Conservation (phyloP, 2,888 invertebrate genomes). For the Machimus atricapillus region DNA sequence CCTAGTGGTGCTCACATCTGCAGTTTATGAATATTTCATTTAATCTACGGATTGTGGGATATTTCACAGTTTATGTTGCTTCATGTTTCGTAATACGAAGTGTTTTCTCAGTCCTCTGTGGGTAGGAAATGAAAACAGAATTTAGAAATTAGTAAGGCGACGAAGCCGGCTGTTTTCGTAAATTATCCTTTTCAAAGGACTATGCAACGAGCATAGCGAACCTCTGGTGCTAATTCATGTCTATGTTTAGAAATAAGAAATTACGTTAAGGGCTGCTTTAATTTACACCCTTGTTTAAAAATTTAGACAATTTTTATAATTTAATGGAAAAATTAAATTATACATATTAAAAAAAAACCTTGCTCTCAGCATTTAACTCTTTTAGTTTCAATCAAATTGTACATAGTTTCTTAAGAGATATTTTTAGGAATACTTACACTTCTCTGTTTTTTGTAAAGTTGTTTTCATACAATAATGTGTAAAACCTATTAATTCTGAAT, state of each 20-base stretch:
- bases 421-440: no score
- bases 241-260: not conserved
- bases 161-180: not conserved
- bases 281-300: no score
- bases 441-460: no score
- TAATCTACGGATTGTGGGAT: not conserved
- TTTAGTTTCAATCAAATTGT: no score
- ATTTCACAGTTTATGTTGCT: not conserved
- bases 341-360: no score
- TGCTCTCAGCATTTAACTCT: no score
- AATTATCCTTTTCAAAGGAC: not conserved
- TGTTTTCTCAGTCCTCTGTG: not conserved
- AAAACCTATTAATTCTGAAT: no score
- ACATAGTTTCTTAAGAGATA: no score
- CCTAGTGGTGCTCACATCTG: not conserved
- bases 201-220: not conserved
- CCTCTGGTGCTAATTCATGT: not conserved
- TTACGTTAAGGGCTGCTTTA: not conserved
- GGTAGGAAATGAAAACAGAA: not conserved
- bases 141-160: not conserved
- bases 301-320: no score
- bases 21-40: not conserved
- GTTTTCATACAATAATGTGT: no score
- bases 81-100: not conserved
- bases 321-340: no score